Percentiles rank a stretch among this genome's conserved stretches.
phyloP scores from a whole-genome alignment of 2,888 invertebrate species.

The Acleris laterana region DNA sequence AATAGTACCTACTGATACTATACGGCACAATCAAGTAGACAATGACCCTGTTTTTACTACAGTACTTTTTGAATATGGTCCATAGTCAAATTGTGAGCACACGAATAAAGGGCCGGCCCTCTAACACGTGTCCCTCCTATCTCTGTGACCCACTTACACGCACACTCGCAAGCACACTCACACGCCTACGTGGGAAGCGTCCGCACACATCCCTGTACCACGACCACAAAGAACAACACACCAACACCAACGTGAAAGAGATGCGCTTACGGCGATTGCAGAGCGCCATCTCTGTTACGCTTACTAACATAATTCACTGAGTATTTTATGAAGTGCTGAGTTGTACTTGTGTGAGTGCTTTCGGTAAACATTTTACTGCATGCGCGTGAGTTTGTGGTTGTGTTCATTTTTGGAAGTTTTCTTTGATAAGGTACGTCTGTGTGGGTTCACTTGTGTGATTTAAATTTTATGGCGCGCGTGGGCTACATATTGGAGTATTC shows the following conservation, averaged over 20 bases:
- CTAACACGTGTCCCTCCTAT: slow-evolving; percentile 81
- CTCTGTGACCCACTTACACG: slow-evolving; percentile 81
- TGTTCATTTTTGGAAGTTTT: slow-evolving; percentile 50
- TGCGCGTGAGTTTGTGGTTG: slow-evolving; percentile 42
- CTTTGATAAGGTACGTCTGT: slow-evolving; percentile 43
- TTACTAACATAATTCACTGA: neutral
- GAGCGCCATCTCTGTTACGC: slow-evolving; percentile 10
- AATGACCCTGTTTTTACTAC: no score
- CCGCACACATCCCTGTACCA: slow-evolving; percentile 45
- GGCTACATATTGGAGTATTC: slow-evolving; percentile 37
- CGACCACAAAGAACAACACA: slow-evolving; percentile 4
- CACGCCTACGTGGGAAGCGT: slow-evolving; percentile 50
- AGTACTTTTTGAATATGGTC: no score
- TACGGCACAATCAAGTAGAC: no score
- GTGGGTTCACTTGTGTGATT: slow-evolving; percentile 26
- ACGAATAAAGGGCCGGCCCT: slow-evolving; percentile 73
- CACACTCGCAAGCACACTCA: slow-evolving; percentile 49
- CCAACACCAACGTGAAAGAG: slow-evolving; percentile 14
- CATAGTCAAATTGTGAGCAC: slow-evolving; percentile 42
- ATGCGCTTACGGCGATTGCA: slow-evolving; percentile 7
- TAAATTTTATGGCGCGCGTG: slow-evolving; percentile 38
- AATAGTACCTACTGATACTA: no score
- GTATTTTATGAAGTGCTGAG: neutral
- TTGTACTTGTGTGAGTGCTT: slow-evolving; percentile 49
- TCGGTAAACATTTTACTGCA: slow-evolving; percentile 55